Conservation (phyloP, 2,888 invertebrate genomes). For the Argyresthia goedartella region DNA sequence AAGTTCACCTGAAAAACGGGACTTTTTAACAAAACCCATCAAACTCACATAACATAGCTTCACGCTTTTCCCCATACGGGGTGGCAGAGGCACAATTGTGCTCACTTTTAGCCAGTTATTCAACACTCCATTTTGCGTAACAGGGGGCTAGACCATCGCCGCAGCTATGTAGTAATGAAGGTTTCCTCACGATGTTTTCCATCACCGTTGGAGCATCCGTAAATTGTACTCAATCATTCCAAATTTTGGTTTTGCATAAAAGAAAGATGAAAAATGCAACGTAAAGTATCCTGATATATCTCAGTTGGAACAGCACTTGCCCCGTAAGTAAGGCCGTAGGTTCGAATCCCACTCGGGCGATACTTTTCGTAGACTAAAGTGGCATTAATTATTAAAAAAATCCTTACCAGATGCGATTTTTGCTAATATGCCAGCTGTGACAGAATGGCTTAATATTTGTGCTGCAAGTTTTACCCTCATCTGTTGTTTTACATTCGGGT, state of each 20-base stretch:
- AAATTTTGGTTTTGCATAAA: background rate
- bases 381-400: background rate
- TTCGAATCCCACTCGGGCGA: background rate
- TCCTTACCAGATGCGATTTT: background rate
- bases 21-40: background rate
- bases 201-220: background rate
- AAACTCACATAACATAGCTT: slow-evolving; percentile 1
- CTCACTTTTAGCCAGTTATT: too few relatives aligned
- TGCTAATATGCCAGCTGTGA: background rate
- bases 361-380: background rate
- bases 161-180: too few relatives aligned
- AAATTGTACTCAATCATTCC: background rate
- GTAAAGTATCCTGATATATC: background rate
- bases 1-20: slow-evolving; percentile 5
- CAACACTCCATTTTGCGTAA: too few relatives aligned
- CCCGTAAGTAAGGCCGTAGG: background rate
- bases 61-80: too few relatives aligned
- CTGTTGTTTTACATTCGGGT: slow-evolving; percentile 8
- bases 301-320: background rate
- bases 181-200: too few relatives aligned
- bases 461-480: slow-evolving; percentile 8
- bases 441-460: slow-evolving; percentile 4
- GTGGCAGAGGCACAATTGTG: too few relatives aligned
- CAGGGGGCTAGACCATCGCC: too few relatives aligned
- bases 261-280: background rate